Evolutionary conservation across 2,113 vertebrate species (phyloP), one percentile per base, ranked within the genome.

Genomic region (Oceanites oceanicus): DNA sequence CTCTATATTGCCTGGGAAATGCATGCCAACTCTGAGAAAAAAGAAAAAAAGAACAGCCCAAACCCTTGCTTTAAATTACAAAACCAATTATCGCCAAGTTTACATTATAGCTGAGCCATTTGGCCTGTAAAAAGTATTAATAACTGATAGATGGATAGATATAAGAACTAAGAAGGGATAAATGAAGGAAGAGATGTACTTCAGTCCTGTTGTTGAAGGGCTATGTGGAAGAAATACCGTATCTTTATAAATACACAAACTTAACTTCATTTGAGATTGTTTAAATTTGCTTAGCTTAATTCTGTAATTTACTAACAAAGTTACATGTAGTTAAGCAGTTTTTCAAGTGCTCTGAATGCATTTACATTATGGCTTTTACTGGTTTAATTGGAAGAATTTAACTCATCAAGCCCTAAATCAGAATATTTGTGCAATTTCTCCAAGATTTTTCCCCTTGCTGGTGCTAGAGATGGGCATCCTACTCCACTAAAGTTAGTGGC

Each of bases 1-100:
- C 53, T 92, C 62, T 93, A 14, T 92, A 81, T 83, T 96, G 83
- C 86, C 87, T 86, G 86, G 80, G 71, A 97, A 97, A 93, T 80
- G 40, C 36, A 11, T 76, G 59, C 73, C 5, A 32, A 47, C 73
- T 79, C 59, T 76, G 36, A 72, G 42, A 3, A 22, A 42, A 61
- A 53, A 53, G 10, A 20, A 71, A 50, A 45, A 80, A 63, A 49
- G 3, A 50, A 21, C 25, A 52, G n/a, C 29, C 14, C 1, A 11
- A 82, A 40, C 8, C 40, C 58, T 71, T 72, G 42, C 45, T 88
- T 92, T 91, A 84, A 86, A 89, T 94, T 86, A 23, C 26, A 90
- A 58, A 92, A 95, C 89, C 53, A 56, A 2, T 94, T 84, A 47
- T 92, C 88, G 72, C 47, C 32, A 70, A 78, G 71, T 83, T 95